phyloP scores from a whole-genome alignment of 2,888 invertebrate genomes.

The Callimorpha dominula region DNA sequence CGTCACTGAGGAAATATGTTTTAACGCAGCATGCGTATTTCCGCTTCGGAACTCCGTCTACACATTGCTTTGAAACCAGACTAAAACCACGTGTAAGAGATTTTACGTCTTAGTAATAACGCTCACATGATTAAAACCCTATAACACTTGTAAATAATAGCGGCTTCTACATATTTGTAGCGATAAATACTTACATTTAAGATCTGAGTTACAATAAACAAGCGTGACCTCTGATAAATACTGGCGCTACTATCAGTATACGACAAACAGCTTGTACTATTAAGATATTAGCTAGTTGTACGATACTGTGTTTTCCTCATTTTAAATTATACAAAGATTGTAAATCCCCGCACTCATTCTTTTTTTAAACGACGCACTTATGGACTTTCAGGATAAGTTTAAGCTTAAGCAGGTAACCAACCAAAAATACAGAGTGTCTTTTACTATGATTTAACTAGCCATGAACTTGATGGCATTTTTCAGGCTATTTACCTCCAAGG shows the following conservation, averaged over 20 bases:
- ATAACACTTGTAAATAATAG: background rate
- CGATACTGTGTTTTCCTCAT: constrained; percentile 4
- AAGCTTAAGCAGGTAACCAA: background rate
- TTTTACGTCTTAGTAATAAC: background rate
- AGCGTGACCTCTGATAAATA: constrained; percentile 21
- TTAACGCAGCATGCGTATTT: background rate
- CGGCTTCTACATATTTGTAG: background rate
- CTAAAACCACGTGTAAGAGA: background rate
- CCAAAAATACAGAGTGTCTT: background rate
- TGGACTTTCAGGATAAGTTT: background rate
- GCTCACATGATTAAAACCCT: background rate
- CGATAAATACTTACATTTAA: background rate
- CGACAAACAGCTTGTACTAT: constrained; percentile 3
- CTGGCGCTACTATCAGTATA: constrained; percentile 6
- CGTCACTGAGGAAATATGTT: background rate
- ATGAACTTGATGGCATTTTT: too few relatives aligned
- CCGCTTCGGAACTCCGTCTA: background rate
- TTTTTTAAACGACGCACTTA: background rate
- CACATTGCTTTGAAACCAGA: background rate
- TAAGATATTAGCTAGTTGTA: constrained; percentile 11
- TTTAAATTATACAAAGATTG: background rate
- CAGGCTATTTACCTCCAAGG: background rate
- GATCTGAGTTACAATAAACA: constrained; percentile 25
- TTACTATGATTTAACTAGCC: background rate
- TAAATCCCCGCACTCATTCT: background rate